Evolutionary conservation across 2,113 vertebrate species (phyloP), one percentile per base, ranked within the genome.

Genomic region (Notiomystis cincta): DNA sequence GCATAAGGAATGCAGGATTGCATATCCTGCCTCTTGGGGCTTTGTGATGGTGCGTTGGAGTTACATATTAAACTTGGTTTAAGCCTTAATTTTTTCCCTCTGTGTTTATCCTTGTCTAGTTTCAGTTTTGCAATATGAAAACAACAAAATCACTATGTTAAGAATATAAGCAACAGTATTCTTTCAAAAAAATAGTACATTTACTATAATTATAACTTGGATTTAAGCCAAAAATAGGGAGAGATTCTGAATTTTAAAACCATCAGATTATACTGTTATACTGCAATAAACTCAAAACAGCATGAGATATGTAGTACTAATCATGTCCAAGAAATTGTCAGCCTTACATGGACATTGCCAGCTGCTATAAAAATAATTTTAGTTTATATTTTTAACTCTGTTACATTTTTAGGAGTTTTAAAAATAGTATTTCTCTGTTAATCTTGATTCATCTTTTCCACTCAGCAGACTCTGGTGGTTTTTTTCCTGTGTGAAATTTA

Each of bases 41-140:
- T 95, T 93, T 94, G 18, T 88, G 93, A 82, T 96, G 89, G 84
- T 94, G 90, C 21, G 54, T 85, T 87, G 92, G 93, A 97, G 95
- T 80, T 86, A 30, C 66, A 95, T 90, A 91, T 94, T 96, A 94
- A 91, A 86, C 38, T 88, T 1, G 3, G 54, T 96, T 93, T 88
- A 91, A 95, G 87, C 88, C 90, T 96, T 94, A 90, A 86, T 95
- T 96, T 95, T 96, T 93, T 62, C 79, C 92, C 67, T 82, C 91
- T 95, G 78, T 95, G 92, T 96, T 96, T 94, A 91, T 94, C 65
- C 58, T 51, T 64, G 85, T 61, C 85, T 81, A 92, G 95, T 95
- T 96, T 95, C 95, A 94, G 85, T 96, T 96, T 96, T 96, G 91
- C 95, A 97, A 96, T 77, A 91, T 10, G 75, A 96, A 93, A 93